A percentile compares a stretch with the other conserved stretches of the same genome.
Evolutionary conservation across 2,888 invertebrate species (phyloP).

Genomic region (Trichopoda pennipes): DNA sequence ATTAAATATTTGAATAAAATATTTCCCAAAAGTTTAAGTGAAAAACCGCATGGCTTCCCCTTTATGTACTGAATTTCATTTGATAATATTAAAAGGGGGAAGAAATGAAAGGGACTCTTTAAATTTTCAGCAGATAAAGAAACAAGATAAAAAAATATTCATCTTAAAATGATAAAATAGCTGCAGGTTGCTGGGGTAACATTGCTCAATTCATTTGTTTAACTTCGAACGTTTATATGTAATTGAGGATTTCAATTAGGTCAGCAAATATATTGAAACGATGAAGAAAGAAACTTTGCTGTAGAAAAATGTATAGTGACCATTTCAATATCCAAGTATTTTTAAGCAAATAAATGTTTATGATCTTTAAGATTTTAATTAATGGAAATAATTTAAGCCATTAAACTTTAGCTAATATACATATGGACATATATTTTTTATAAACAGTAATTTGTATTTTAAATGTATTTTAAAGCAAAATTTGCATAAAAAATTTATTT

Average conservation of each 20-base stretch:
- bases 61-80: constrained; percentile 16
- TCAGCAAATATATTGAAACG: neutral
- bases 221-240: constrained; percentile 5
- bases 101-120: neutral
- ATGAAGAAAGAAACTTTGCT: neutral
- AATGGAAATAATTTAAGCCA: neutral
- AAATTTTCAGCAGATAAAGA: neutral
- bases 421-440: too few relatives aligned
- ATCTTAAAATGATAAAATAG: neutral
- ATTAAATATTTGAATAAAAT: constrained; percentile 54
- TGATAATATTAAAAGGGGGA: neutral
- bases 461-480: too few relatives aligned
- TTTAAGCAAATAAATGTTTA: neutral
- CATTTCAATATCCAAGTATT: neutral
- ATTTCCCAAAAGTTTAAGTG: constrained; percentile 32
- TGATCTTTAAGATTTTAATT: neutral
- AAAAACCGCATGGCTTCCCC: constrained; percentile 43
- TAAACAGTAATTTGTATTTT: too few relatives aligned
- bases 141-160: neutral
- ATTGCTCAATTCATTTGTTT: neutral
- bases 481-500: too few relatives aligned
- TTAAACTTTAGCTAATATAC: too few relatives aligned
- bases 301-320: neutral
- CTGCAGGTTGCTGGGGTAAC: neutral
- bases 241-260: constrained; percentile 13